Evolutionary conservation across 2,113 vertebrate species (phyloP), one percentile per base, ranked within the genome.

Genomic region (Lagopus leucura): DNA sequence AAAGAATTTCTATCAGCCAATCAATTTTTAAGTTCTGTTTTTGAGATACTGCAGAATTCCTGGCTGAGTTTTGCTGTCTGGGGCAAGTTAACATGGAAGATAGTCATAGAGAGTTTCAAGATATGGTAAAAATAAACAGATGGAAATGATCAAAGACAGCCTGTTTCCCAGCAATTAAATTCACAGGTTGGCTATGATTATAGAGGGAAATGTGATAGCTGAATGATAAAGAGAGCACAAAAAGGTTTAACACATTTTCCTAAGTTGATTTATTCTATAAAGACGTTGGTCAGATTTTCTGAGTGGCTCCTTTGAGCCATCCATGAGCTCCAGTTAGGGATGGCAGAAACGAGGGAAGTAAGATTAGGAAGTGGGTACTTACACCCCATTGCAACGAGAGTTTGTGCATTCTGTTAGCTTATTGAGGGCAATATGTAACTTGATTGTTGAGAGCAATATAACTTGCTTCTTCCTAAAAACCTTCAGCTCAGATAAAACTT

Each of bases 71-170:
- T 90, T 80, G 82, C 7, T 52, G 71, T 92, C 74, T 52, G 93
- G 89, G 69, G 89, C 61, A 88, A 95, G 82, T 94, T 95, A 94
- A 89, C 84, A 82, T 92, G 80, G 85, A 94, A 93, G 82, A 93
- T 80, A 83, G 94, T 92, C 67, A 40, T 89, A 86, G 61, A 86
- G 71, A 94, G 88, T 96, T 97, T 97, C 89, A 96, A 95, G 95
- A 96, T 86, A 48, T 65, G 95, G 71, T 91, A 87, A 92, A 93
- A 97, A 95, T 45, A 50, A 32, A 20, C 43, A 75, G 88, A 92
- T 94, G 88, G 90, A 97, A 91, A 92, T 95, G 79, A 89, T 96
- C 80, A 92, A 92, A 95, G 95, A 91, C 96, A 97, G 94, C 73
- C 80, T 82, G 76, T 96, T 97, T 97, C 92, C 82, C 91, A 94